Conservation (phyloP, 92 coral and sea anemone genomes). For the Porites divaricata region DNA sequence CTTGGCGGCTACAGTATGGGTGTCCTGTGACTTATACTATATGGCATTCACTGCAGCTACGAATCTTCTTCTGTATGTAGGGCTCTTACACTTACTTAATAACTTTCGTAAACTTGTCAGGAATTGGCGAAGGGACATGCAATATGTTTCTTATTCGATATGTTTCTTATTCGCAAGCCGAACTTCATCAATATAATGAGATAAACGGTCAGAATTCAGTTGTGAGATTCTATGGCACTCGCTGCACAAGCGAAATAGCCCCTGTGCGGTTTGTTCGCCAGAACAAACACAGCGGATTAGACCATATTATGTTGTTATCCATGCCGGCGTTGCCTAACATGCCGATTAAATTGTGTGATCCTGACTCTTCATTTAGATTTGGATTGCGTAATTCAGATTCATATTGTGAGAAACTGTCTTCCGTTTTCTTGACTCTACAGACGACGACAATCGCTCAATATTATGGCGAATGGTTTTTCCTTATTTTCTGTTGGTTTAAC, state of each 20-base stretch:
- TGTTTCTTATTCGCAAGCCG: constrained; percentile 36
- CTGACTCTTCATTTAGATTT: neutral
- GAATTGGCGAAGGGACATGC: neutral
- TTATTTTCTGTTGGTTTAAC: neutral
- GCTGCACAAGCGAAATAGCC: constrained; percentile 50
- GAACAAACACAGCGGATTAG: constrained; percentile 10
- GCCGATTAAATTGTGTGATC: constrained; percentile 5
- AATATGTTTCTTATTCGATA: neutral
- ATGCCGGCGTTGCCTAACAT: neutral
- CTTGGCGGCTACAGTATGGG: too few species aligned
- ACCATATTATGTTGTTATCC: constrained; percentile 19
- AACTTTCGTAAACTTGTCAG: neutral
- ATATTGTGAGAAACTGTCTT: neutral
- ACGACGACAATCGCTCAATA: constrained; percentile 5
- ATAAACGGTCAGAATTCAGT: constrained; percentile 32
- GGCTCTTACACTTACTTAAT: constrained; percentile 34
- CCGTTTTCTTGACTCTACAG: constrained; percentile 6
- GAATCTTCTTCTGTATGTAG: constrained; percentile 9
- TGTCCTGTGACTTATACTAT: neutral
- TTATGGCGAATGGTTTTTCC: constrained; percentile 23
- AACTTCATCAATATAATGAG: constrained; percentile 68
- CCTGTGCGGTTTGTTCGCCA: constrained; percentile 18
- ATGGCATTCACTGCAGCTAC: constrained; percentile 39
- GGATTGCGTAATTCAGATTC: neutral
- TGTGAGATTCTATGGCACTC: constrained; percentile 52